Evolutionary conservation across 2,797 vertebrate genomes (phyloP).

Genomic region (Danio jaintianensis): DNA sequence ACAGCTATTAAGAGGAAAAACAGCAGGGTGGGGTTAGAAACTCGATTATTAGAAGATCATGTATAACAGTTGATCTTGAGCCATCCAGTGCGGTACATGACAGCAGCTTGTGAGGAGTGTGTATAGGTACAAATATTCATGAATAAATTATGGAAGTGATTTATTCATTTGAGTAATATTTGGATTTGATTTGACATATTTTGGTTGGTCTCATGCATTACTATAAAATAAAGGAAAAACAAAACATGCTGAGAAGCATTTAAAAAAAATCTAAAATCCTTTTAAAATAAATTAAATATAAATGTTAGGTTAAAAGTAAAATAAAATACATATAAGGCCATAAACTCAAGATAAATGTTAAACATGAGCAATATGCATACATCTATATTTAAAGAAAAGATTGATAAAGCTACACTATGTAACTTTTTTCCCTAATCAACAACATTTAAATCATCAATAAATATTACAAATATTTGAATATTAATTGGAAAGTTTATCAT

Average conservation of each 20-base stretch:
- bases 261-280: not conserved
- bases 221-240: not conserved
- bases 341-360: not conserved
- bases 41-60: not conserved
- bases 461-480: too few relatives aligned
- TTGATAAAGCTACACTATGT: not conserved
- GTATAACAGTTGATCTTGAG: slow-evolving; percentile 21
- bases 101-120: not conserved
- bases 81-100: slow-evolving; percentile 10
- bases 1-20: slow-evolving; percentile 69
- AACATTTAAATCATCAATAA: too few relatives aligned
- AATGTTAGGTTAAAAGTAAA: not conserved
- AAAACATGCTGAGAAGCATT: slow-evolving; percentile 20
- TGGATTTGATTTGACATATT: not conserved
- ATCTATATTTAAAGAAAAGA: not conserved
- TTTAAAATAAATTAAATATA: slow-evolving; percentile 10
- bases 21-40: slow-evolving; percentile 23
- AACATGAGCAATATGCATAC: not conserved
- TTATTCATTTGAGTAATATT: slow-evolving; percentile 39
- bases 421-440: not conserved
- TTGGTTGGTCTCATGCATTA: slow-evolving; percentile 26
- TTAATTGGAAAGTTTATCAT: too few relatives aligned
- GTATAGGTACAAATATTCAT: slow-evolving; percentile 29
- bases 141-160: slow-evolving; percentile 41
- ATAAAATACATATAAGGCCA: not conserved